These are phyloP conservation scores for Prionailurus viverrinus DNA, from an alignment of 2,113 vertebrate genomes.

Conservation along the genomic window DNA sequence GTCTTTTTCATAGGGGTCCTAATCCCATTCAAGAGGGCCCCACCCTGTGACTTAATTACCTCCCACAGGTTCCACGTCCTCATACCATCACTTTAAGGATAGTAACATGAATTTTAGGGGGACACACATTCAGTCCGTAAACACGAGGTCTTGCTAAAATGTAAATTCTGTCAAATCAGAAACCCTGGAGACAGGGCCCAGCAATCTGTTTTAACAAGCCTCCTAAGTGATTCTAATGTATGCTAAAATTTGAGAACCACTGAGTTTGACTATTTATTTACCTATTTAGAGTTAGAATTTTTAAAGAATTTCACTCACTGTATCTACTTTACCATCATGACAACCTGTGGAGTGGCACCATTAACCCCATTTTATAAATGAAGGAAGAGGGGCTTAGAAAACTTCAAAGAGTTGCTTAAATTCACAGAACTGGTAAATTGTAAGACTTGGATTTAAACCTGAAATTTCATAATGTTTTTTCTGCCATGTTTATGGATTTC, in stretches of 20 bases:
- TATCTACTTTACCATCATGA: background rate
- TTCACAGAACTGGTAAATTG: background rate
- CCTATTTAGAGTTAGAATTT: background rate
- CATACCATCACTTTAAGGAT: background rate
- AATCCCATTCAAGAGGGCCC: background rate
- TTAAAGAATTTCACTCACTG: background rate
- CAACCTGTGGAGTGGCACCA: background rate
- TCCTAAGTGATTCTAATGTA: background rate
- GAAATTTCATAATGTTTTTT: background rate
- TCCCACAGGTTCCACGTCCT: background rate
- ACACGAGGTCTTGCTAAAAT: background rate
- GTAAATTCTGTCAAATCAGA: background rate
- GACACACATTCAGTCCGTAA: background rate
- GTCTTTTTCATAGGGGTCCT: background rate
- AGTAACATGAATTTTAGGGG: background rate
- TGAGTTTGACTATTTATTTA: background rate
- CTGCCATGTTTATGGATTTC: background rate
- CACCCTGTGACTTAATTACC: background rate
- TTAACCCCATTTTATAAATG: background rate
- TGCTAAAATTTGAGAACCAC: background rate
- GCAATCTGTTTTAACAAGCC: background rate
- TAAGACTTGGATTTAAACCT: background rate
- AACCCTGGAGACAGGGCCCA: background rate
- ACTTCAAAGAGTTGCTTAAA: background rate
- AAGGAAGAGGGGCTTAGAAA: background rate